Percentiles rank a stretch among this genome's conserved stretches.
These are phyloP conservation scores for Ostrea edulis DNA, from an alignment of 1,140 invertebrate genomes.

Conservation along the genomic window DNA sequence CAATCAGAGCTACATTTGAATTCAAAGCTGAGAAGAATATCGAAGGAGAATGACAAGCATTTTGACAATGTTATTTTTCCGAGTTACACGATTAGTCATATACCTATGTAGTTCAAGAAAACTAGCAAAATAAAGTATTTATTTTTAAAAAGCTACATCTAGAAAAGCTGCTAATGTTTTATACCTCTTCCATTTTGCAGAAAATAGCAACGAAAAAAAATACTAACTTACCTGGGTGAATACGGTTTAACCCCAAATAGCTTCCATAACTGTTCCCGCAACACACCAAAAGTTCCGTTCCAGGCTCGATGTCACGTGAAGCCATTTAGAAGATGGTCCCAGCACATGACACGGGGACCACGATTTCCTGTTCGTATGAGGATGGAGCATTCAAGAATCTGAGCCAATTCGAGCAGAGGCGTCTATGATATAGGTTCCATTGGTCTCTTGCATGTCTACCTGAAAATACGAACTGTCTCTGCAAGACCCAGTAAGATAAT, in stretches of 20 bases:
- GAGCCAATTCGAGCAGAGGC: conserved; percentile 81
- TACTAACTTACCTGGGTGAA: neutral
- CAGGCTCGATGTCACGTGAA: conserved; percentile 15
- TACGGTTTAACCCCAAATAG: neutral
- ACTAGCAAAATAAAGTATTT: too few species aligned
- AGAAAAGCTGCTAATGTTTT: neutral
- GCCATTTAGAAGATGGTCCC: conserved; percentile 80
- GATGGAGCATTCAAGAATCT: conserved; percentile 82
- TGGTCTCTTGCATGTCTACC: conserved; percentile 17
- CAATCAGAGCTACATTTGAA: neutral
- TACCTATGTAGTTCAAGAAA: too few species aligned
- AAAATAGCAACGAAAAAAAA: too few species aligned
- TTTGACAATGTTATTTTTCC: too few species aligned
- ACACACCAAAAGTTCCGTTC: conserved; percentile 81
- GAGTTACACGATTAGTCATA: too few species aligned
- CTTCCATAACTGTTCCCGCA: conserved; percentile 77
- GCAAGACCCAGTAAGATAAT: neutral
- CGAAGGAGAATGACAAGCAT: too few species aligned
- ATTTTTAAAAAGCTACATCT: too few species aligned
- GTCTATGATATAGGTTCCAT: conserved; percentile 75
- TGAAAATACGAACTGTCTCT: neutral
- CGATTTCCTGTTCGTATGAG: conserved; percentile 80
- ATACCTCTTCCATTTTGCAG: too few species aligned
- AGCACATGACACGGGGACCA: conserved; percentile 81
- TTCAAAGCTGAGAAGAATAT: neutral